Base-by-base conservation (phyloP, 1,140 invertebrate genomes). In the Oryctes rhinoceros region DNA sequence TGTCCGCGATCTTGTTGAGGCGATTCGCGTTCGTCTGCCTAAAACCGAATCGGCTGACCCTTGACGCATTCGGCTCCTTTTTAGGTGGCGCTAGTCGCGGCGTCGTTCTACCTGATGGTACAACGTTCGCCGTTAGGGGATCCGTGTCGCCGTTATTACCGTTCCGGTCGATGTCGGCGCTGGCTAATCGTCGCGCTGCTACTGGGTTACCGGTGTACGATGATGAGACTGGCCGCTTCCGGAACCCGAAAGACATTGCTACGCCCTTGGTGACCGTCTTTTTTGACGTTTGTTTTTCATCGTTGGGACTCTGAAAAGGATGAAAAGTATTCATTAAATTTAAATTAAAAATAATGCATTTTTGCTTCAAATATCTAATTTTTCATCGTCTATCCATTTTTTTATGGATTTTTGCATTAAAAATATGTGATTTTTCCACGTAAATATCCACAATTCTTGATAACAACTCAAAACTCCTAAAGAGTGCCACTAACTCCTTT, bases 181-280 rank as follows among this genome's bases (percentile, higher is more conserved):
- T 83, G 7, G 85, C 85, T 24, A 85, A 81, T 18, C 84, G 82
- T 78, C 83, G 80, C 84, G 79, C 89, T 83, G 83, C 90, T 47
- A 76, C 83, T 3, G 84, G 37, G 24, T 88, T 86, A 2, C 78
- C 82, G 11, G 85, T 82, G 18, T 30, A 49, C 79, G 88, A 83
- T 35, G 89, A 89, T 6, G 91, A 90, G 71, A 89, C 87, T 6
- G 91, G 90, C 3, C 90, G 88, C 11, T 91, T 89, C 20, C 91
- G 90, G 85, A 93, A 94, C 6, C 93, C 93, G 81, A 94, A 94
- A 0, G 92, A 93, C 80, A 92, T 93, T 1, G 92, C 90, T 49
- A 92, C 91, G 30, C 93, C 92, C 80, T 91, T 90, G 24, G 90
- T 89, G 88, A 87, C 74, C 79, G 62, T 82, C 84, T 89, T 48